phyloP scores from a whole-genome alignment of 2,797 vertebrate species.

The Nyctibius grandis region DNA sequence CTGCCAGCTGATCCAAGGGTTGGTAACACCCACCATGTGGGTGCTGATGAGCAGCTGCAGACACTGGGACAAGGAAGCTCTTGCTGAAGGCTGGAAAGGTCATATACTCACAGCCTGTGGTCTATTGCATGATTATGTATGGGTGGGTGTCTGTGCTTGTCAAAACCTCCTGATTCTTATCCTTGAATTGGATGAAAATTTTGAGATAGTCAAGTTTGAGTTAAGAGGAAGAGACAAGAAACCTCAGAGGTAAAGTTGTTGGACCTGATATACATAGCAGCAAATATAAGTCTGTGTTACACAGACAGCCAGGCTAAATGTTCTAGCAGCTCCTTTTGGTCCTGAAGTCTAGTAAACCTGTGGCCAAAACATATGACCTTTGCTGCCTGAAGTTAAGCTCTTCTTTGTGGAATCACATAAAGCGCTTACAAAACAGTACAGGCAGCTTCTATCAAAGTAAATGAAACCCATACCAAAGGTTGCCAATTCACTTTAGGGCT shows the following conservation, averaged over 20 bases:
- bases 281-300: background rate
- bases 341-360: background rate
- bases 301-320: background rate
- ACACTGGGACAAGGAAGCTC: fast-evolving
- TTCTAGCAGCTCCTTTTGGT: background rate
- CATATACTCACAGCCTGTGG: background rate
- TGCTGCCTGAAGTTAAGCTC: background rate
- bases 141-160: background rate
- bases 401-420: background rate
- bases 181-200: background rate
- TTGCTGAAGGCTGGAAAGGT: background rate
- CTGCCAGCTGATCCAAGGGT: background rate
- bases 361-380: background rate
- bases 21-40: background rate
- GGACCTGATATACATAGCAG: background rate
- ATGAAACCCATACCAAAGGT: background rate
- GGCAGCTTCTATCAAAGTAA: background rate
- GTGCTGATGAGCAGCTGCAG: background rate
- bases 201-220: background rate
- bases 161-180: background rate
- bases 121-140: background rate
- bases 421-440: background rate
- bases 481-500: background rate
- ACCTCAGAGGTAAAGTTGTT: background rate
- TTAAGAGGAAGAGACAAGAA: background rate